Percentiles rank a stretch among this genome's conserved stretches.
These are phyloP conservation scores for Pachydiplax longipennis DNA, from an alignment of 2,888 invertebrate genomes.

Conservation along the genomic window DNA sequence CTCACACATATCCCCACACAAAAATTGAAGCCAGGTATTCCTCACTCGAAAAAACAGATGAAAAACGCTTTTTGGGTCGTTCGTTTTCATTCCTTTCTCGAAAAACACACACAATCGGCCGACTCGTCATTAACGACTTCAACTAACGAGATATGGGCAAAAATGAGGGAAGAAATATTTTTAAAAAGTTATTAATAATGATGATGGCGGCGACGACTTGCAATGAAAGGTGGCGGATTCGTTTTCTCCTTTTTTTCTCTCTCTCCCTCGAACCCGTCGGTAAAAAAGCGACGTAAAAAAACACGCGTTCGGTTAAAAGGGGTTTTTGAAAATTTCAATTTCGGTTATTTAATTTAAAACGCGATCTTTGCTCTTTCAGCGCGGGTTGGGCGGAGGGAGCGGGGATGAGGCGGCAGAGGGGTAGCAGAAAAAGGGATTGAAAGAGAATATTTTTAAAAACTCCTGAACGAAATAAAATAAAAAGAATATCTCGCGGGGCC, in stretches of 20 bases:
- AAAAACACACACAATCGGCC: slow-evolving; percentile 20
- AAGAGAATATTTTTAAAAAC: slow-evolving; percentile 4
- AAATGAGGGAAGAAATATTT: slow-evolving; percentile 35
- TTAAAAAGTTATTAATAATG: slow-evolving; percentile 40
- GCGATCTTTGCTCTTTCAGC: slow-evolving; percentile 33
- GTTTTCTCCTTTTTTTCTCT: background rate
- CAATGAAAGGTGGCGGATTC: slow-evolving; percentile 5
- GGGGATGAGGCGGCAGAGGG: background rate
- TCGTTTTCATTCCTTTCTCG: slow-evolving; percentile 36
- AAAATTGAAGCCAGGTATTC: slow-evolving; percentile 41
- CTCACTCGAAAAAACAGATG: slow-evolving; percentile 23
- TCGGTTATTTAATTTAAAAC: slow-evolving; percentile 40
- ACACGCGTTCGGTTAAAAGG: background rate
- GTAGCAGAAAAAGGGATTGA: background rate
- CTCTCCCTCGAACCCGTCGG: background rate
- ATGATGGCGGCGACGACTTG: slow-evolving; percentile 29
- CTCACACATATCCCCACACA: background rate
- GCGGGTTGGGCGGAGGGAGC: background rate
- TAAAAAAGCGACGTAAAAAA: background rate
- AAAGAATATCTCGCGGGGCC: background rate
- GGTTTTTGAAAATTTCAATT: slow-evolving; percentile 14
- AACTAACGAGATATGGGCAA: slow-evolving; percentile 43
- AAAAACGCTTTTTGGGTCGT: slow-evolving; percentile 41
- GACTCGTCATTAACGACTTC: slow-evolving; percentile 42
- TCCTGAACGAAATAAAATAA: background rate